These are phyloP conservation scores for Xyliphius kryptos DNA, from an alignment of 2,113 vertebrate species.

Conservation along the genomic window DNA sequence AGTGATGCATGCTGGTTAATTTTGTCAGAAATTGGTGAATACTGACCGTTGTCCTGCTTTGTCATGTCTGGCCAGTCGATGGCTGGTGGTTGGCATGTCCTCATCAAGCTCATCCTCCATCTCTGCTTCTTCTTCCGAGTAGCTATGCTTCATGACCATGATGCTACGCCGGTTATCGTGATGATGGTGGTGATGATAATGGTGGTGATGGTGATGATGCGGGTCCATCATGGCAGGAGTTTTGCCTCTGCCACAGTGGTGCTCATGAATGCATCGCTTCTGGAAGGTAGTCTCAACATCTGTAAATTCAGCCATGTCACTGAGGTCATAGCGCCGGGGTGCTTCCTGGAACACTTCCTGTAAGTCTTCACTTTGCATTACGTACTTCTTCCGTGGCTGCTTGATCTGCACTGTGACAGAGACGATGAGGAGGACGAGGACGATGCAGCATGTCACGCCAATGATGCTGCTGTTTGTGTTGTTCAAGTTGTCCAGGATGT, in stretches of 20 bases:
- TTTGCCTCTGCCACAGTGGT: conserved; percentile 90
- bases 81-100: conserved; percentile 94
- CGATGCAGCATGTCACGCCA: conserved; percentile 91
- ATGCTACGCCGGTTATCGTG: conserved; percentile 91
- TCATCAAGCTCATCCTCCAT: conserved; percentile 93
- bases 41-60: conserved; percentile 99
- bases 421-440: conserved; percentile 88
- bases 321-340: conserved; percentile 91
- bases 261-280: conserved; percentile 90
- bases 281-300: conserved; percentile 93
- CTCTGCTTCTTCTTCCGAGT: conserved; percentile 88
- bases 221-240: conserved; percentile 75
- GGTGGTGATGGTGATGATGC: conserved; percentile 19
- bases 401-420: conserved; percentile 96
- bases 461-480: conserved; percentile 95
- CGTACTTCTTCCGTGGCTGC: conserved; percentile 96
- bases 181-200: conserved; percentile 66
- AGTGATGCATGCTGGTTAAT: too few relatives aligned
- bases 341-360: conserved; percentile 94
- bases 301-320: conserved; percentile 85
- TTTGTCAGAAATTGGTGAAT: conserved; percentile 87
- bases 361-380: conserved; percentile 87
- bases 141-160: conserved; percentile 98
- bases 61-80: conserved; percentile 92
- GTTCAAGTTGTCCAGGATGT: conserved; percentile 93